Evolutionary conservation across 2,888 invertebrate species (phyloP).

Genomic region (Lasioglossum calceatum): DNA sequence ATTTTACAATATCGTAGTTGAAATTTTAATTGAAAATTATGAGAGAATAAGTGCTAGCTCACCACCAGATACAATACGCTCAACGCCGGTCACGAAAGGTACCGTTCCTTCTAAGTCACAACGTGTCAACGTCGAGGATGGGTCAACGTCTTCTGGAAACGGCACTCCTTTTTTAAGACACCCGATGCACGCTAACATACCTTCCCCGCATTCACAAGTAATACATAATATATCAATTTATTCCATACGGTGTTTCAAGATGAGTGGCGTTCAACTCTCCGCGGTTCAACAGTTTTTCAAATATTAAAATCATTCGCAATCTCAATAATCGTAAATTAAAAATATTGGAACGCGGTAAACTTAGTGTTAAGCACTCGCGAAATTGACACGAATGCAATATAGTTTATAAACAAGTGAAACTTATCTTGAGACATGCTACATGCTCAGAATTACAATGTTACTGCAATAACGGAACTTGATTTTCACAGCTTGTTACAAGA

Average conservation of each 20-base stretch:
- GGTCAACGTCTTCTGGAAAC: slow-evolving; percentile 75
- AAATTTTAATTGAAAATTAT: slow-evolving; percentile 96
- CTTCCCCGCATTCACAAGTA: slow-evolving; percentile 76
- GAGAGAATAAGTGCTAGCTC: slow-evolving; percentile 86
- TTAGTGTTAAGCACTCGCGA: not conserved
- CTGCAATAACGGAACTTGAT: slow-evolving; percentile 26
- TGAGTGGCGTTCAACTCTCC: not conserved
- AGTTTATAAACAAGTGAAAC: not conserved
- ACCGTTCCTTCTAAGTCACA: slow-evolving; percentile 62
- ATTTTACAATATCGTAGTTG: slow-evolving; percentile 99
- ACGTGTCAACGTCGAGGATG: slow-evolving; percentile 69
- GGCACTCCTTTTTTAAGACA: slow-evolving; percentile 74
- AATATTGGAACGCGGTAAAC: not conserved
- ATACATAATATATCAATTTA: not conserved
- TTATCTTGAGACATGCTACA: not conserved
- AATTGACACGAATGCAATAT: not conserved
- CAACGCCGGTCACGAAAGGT: slow-evolving; percentile 65
- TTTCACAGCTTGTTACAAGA: slow-evolving; percentile 74
- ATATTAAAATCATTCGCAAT: not conserved
- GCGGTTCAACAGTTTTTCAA: not conserved
- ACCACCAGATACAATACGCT: slow-evolving; percentile 73
- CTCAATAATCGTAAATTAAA: too few species aligned
- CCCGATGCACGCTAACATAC: slow-evolving; percentile 68
- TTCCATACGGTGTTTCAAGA: not conserved
- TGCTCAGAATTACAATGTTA: not conserved